These are phyloP conservation scores for Platycheirus albimanus DNA, from an alignment of 2,888 invertebrate species.

Conservation along the genomic window DNA sequence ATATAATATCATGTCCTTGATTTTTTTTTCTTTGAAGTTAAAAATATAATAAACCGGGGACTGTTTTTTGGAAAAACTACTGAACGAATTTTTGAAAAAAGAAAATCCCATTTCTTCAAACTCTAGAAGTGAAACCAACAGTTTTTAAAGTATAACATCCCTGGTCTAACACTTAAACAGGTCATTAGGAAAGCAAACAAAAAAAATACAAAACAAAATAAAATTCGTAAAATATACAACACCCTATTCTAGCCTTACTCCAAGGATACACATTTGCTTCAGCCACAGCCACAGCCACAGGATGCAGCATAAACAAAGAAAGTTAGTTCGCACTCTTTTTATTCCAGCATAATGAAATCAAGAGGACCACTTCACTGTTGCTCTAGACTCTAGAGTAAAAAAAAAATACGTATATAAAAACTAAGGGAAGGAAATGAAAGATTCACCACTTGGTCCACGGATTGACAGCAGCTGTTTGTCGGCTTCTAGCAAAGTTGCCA, in stretches of 20 bases:
- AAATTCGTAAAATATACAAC: neutral
- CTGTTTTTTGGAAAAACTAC: no score
- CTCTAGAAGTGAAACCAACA: neutral
- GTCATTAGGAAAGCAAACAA: neutral
- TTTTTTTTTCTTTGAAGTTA: no score
- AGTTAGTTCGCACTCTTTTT: conserved; percentile 2
- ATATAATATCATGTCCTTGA: no score
- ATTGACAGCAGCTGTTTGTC: conserved; percentile 51
- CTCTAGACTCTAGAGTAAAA: no score
- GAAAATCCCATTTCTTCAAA: no score
- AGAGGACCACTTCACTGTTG: conserved; percentile 25
- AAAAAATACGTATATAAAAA: no score
- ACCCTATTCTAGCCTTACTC: neutral
- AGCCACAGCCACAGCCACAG: neutral
- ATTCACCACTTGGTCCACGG: conserved; percentile 36
- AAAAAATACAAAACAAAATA: neutral
- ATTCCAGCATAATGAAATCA: conserved; percentile 24
- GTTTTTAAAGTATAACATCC: neutral
- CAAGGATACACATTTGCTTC: neutral
- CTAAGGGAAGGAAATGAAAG: neutral
- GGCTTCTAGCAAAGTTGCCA: conserved; percentile 41
- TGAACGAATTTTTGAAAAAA: no score
- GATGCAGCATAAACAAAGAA: conserved; percentile 39
- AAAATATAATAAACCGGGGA: no score
- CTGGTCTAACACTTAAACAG: conserved; percentile 8